phyloP scores from a whole-genome alignment of 2,888 invertebrate species.

The Dioctria linearis region DNA sequence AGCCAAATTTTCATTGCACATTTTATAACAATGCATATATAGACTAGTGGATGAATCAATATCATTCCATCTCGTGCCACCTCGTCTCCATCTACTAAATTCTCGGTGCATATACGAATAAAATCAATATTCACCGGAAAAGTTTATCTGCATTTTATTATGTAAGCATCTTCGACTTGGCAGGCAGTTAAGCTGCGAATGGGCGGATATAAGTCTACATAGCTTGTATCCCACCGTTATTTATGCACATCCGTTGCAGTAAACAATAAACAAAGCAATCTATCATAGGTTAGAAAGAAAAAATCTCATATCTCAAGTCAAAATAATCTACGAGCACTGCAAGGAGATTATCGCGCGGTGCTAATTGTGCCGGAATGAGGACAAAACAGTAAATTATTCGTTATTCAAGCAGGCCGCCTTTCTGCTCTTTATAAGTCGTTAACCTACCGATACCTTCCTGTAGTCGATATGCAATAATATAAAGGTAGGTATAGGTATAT shows the following conservation, averaged over 20 bases:
- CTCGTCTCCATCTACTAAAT: not conserved
- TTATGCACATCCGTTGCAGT: conserved; percentile 33
- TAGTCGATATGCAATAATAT: not conserved
- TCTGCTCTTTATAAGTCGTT: conserved; percentile 26
- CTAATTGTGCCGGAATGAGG: conserved; percentile 40
- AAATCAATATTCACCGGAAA: conserved; percentile 40
- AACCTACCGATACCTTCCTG: conserved; percentile 29
- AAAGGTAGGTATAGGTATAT: conserved; percentile 1
- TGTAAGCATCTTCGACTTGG: conserved; percentile 31
- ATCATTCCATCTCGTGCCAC: not conserved
- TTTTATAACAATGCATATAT: conserved; percentile 4
- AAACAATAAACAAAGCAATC: conserved; percentile 46
- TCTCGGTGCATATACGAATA: not conserved
- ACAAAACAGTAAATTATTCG: conserved; percentile 48
- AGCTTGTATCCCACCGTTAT: conserved; percentile 6
- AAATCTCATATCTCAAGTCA: not conserved
- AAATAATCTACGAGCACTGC: not conserved
- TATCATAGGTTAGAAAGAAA: conserved; percentile 32
- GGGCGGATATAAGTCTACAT: conserved; percentile 28
- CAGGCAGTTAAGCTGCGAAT: not conserved
- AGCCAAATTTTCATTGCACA: conserved; percentile 9
- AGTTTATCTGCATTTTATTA: conserved; percentile 45
- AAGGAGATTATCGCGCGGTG: conserved; percentile 32
- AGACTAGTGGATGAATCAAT: conserved; percentile 1
- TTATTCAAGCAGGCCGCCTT: conserved; percentile 32